Conservation (phyloP, 2,888 invertebrate genomes). For the Neria commutata region DNA sequence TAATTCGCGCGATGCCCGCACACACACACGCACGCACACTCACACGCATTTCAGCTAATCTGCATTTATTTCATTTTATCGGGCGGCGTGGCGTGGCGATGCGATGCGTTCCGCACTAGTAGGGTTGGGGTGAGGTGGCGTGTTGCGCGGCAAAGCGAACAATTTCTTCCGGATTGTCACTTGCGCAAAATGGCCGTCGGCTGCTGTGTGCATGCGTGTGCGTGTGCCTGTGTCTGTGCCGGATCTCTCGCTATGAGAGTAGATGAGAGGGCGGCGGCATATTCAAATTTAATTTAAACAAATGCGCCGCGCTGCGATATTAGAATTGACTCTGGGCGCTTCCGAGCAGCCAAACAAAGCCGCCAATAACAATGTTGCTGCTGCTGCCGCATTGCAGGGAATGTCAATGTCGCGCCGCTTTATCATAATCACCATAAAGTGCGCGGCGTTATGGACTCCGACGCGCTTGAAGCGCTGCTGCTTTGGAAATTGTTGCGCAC, state of each 20-base stretch:
- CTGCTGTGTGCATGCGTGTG: no score
- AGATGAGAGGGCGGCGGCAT: no score
- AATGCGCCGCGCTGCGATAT: not conserved
- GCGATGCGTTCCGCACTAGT: no score
- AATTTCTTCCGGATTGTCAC: slow-evolving; percentile 11
- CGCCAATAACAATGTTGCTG: no score
- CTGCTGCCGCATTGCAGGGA: no score
- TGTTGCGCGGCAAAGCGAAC: slow-evolving; percentile 9
- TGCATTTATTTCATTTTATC: slow-evolving; percentile 3
- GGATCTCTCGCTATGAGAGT: no score
- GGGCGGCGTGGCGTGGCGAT: not conserved
- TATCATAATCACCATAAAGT: not conserved
- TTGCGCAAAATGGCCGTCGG: slow-evolving; percentile 3
- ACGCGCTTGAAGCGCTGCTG: no score
- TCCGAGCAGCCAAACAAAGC: no score
- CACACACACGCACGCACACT: slow-evolving; percentile 6
- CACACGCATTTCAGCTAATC: not conserved
- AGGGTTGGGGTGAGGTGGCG: no score
- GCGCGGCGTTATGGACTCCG: not conserved
- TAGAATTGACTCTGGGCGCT: not conserved
- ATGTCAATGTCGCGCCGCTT: not conserved
- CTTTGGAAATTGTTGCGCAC: not conserved
- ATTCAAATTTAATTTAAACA: slow-evolving; percentile 13
- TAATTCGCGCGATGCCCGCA: not conserved
- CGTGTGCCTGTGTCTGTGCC: no score